Evolutionary conservation across 2,113 vertebrate genomes (phyloP).

Genomic region (Tetraodon nigroviridis): DNA sequence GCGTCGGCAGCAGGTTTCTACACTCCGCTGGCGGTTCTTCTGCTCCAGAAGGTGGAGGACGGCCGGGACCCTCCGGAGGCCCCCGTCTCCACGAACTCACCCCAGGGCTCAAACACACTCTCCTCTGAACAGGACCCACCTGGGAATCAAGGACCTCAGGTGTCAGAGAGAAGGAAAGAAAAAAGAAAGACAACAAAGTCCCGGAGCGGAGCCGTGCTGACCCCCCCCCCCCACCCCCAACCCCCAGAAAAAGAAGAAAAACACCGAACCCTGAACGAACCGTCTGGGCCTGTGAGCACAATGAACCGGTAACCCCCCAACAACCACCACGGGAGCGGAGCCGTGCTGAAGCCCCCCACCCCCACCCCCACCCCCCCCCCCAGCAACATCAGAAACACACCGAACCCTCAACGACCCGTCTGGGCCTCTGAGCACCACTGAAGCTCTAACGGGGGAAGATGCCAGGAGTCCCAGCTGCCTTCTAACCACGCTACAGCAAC

Average conservation of each 20-base stretch:
- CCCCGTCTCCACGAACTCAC: too few relatives aligned
- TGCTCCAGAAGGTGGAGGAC: too few relatives aligned
- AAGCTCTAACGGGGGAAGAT: slow-evolving; percentile 37
- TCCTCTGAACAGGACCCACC: background rate
- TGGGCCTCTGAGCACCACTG: slow-evolving; percentile 23
- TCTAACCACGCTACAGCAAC: slow-evolving; percentile 73
- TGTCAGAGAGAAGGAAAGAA: slow-evolving; percentile 33
- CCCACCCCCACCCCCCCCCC: slow-evolving; percentile 19
- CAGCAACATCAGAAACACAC: slow-evolving; percentile 46
- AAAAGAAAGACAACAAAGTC: too few relatives aligned
- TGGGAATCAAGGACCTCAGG: slow-evolving; percentile 22
- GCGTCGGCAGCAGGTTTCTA: too few relatives aligned
- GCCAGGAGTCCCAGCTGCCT: slow-evolving; percentile 68
- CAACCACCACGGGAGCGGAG: too few relatives aligned
- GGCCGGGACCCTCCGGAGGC: too few relatives aligned
- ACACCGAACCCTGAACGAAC: slow-evolving; percentile 40
- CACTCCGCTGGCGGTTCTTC: too few relatives aligned
- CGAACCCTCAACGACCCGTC: slow-evolving; percentile 40
- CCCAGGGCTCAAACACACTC: slow-evolving; percentile 13
- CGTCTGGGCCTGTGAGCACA: slow-evolving; percentile 27
- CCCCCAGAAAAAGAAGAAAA: slow-evolving; percentile 45
- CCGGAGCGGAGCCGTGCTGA: too few relatives aligned
- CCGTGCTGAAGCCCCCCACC: slow-evolving; percentile 29
- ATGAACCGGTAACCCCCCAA: too few relatives aligned
- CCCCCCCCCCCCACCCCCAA: too few relatives aligned